Evolutionary conservation across 2,888 invertebrate species (phyloP).

Genomic region (Apodemia zela): DNA sequence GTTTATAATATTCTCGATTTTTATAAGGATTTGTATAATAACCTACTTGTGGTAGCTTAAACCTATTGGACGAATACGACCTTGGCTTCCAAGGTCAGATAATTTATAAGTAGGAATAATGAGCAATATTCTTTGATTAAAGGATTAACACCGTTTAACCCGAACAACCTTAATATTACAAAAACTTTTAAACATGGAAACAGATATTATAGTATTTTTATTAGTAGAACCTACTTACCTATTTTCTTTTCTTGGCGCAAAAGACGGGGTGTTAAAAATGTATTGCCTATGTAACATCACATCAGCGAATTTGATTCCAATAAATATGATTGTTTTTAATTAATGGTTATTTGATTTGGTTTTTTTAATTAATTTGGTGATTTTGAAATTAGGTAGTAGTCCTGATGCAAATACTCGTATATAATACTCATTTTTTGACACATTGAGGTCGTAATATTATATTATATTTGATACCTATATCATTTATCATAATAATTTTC

Average conservation of each 20-base stretch:
- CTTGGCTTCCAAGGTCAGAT: background rate
- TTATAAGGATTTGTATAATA: background rate
- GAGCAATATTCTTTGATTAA: background rate
- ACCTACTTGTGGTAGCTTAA: background rate
- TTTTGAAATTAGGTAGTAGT: too few species aligned
- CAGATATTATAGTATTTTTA: background rate
- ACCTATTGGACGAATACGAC: background rate
- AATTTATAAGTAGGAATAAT: background rate
- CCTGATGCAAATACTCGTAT: too few species aligned
- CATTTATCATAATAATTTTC: too few species aligned
- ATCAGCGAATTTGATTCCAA: background rate
- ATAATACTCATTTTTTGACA: too few species aligned
- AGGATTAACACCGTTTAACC: background rate
- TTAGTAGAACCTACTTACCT: background rate
- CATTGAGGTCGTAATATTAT: too few species aligned
- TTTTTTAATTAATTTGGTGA: too few species aligned
- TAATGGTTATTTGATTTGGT: too few species aligned
- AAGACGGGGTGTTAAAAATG: background rate
- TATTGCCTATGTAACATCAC: background rate
- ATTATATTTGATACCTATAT: too few species aligned
- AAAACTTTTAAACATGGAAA: background rate
- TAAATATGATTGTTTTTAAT: background rate
- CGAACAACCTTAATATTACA: background rate
- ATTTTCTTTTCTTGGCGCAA: background rate
- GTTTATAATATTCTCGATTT: background rate